Percentiles rank a stretch among this genome's conserved stretches.
These are phyloP conservation scores for Daboia siamensis DNA, from an alignment of 2,113 vertebrate genomes.

Conservation along the genomic window DNA sequence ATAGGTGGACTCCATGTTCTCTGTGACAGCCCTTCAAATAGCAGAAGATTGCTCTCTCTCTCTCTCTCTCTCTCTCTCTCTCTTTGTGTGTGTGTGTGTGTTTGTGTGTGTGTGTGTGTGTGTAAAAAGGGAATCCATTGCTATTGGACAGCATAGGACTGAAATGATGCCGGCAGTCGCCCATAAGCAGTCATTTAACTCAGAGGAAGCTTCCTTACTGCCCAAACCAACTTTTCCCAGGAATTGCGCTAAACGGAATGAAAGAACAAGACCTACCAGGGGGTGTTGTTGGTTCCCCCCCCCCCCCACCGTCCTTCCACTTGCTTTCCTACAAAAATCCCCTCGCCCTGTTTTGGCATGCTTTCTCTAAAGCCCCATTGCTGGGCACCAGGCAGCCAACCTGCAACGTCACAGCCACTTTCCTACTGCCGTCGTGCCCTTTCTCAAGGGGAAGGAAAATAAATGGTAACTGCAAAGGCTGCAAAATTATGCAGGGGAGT, in stretches of 20 bases:
- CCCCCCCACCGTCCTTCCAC: too few relatives aligned
- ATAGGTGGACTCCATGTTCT: neutral
- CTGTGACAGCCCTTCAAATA: too few relatives aligned
- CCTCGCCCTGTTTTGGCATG: neutral
- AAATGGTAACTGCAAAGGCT: constrained; percentile 45
- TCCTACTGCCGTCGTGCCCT: neutral
- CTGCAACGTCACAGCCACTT: constrained; percentile 54
- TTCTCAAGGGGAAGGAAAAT: constrained; percentile 27
- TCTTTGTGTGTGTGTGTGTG: neutral
- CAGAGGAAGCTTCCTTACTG: neutral
- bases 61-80: neutral
- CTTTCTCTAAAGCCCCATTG: constrained; percentile 45
- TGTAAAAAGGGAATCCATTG: neutral
- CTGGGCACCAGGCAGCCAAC: constrained; percentile 48
- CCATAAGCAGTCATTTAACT: neutral
- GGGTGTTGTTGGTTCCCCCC: neutral
- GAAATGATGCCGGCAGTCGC: neutral
- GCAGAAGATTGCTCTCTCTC: too few relatives aligned
- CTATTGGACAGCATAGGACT: neutral
- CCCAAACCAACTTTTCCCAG: neutral
- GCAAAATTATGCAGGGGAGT: constrained; percentile 16
- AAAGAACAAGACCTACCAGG: too few relatives aligned
- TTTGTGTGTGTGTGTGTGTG: too few relatives aligned
- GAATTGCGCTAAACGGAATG: neutral
- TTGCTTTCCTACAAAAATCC: neutral